Percentiles rank a stretch among this genome's conserved stretches.
These are phyloP conservation scores for Thripadectes ignobilis DNA, from an alignment of 2,797 vertebrate genomes.

Conservation along the genomic window DNA sequence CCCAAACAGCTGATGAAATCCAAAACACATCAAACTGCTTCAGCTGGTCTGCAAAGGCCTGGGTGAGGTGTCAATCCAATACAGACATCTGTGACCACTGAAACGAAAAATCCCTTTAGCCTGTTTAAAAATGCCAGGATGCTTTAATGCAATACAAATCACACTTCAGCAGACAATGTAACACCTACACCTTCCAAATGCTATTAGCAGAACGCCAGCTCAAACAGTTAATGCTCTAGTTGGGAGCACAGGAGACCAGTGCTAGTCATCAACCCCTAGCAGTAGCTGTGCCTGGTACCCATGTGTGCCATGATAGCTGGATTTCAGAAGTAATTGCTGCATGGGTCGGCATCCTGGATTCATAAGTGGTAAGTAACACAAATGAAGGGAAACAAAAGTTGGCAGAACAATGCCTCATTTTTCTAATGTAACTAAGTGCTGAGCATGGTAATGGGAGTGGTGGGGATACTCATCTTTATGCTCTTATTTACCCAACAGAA, in stretches of 20 bases:
- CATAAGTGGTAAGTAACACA: background rate
- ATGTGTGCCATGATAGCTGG: background rate
- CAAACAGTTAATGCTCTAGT: background rate
- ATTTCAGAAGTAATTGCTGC: background rate
- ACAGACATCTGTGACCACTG: background rate
- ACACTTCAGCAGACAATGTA: background rate
- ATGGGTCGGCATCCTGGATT: background rate
- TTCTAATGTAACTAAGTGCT: conserved; percentile 61
- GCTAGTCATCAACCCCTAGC: background rate
- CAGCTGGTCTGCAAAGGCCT: background rate
- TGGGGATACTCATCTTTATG: conserved; percentile 46
- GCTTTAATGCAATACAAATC: background rate
- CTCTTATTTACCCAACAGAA: conserved; percentile 26
- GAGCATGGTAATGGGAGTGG: conserved; percentile 27
- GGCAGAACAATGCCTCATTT: conserved; percentile 52
- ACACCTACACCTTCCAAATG: conserved; percentile 9
- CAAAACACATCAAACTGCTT: background rate
- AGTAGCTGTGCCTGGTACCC: background rate
- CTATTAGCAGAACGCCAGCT: background rate
- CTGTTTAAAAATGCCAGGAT: background rate
- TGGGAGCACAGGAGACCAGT: background rate
- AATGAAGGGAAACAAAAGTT: conserved; percentile 27
- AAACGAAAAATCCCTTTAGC: background rate
- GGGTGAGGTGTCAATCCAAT: rapidly evolving
- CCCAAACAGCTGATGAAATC: background rate